phyloP scores from a whole-genome alignment of 2,113 vertebrate species.

The Silurus meridionalis region DNA sequence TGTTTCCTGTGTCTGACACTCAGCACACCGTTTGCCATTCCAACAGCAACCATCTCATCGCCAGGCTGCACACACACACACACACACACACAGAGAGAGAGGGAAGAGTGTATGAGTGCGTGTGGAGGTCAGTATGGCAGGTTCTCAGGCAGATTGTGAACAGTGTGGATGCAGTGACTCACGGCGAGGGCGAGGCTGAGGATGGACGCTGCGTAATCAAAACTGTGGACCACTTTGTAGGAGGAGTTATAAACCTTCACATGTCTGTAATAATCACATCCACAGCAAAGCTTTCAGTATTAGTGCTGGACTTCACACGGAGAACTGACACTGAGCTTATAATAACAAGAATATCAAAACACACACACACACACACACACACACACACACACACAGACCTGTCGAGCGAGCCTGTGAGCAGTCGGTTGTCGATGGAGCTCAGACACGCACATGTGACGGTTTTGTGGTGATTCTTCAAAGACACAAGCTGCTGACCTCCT shows the following conservation, averaged over 20 bases:
- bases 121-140: too few species aligned
- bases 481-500: constrained; percentile 90
- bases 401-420: constrained; percentile 92
- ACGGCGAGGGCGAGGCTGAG: constrained; percentile 91
- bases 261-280: constrained; percentile 74
- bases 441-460: constrained; percentile 91
- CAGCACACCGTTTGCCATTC: constrained; percentile 93
- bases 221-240: constrained; percentile 95
- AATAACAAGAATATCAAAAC: too few species aligned
- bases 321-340: too few species aligned
- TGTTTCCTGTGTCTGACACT: constrained; percentile 88
- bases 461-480: constrained; percentile 96
- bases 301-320: neutral
- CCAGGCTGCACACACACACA: constrained; percentile 76
- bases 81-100: neutral
- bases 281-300: neutral
- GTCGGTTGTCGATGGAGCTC: constrained; percentile 85
- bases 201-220: constrained; percentile 88
- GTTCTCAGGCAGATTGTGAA: too few species aligned
- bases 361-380: constrained; percentile 21
- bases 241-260: constrained; percentile 95
- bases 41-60: constrained; percentile 87
- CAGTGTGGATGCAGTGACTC: constrained; percentile 59
- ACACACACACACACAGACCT: constrained; percentile 71
- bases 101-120: neutral